Conservation (phyloP, 1,140 invertebrate genomes). For the Drosophila lini region DNA sequence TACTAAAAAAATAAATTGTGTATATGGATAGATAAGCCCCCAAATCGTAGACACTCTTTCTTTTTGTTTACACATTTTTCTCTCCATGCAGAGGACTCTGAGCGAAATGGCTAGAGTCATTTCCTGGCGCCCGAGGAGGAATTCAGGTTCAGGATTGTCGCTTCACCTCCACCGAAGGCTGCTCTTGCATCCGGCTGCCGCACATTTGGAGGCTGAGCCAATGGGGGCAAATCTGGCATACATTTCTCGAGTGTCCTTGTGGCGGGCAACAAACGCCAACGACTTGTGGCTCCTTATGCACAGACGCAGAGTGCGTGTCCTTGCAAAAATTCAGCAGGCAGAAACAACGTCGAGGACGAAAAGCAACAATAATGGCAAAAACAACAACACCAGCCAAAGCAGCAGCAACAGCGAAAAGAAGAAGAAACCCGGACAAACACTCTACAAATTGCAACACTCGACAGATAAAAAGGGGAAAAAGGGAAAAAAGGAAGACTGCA, state of each 20-base stretch:
- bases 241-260: constrained; percentile 57
- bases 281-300: constrained; percentile 54
- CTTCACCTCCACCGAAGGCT: constrained; percentile 60
- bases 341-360: constrained; percentile 64
- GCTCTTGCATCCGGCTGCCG: constrained; percentile 31
- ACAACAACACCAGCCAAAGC: constrained; percentile 21
- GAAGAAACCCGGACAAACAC: constrained; percentile 37
- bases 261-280: constrained; percentile 53
- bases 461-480: constrained; percentile 3
- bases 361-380: constrained; percentile 26
- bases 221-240: constrained; percentile 37
- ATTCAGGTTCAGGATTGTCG: constrained; percentile 54
- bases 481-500: not conserved
- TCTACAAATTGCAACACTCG: constrained; percentile 39
- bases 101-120: not conserved
- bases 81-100: not conserved
- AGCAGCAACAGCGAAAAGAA: not conserved
- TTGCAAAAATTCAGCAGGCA: constrained; percentile 48
- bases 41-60: too few relatives aligned
- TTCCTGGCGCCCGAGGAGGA: constrained; percentile 20
- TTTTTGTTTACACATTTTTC: not conserved
- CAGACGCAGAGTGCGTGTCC: constrained; percentile 52
- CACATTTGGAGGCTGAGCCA: constrained; percentile 14
- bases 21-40: too few relatives aligned
- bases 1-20: too few relatives aligned